phyloP scores from a whole-genome alignment of 1,140 invertebrate species.

The Nymphalis io region DNA sequence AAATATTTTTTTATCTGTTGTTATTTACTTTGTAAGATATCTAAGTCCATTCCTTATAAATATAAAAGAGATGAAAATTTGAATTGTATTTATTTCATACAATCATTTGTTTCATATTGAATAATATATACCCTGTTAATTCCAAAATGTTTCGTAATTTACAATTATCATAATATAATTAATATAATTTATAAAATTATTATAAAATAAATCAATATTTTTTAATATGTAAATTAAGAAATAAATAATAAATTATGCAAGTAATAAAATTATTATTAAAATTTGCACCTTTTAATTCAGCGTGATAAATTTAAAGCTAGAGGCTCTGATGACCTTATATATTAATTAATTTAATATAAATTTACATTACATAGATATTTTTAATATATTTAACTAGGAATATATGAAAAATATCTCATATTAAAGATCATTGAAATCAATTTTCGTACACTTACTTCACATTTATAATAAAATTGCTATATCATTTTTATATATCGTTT shows the following conservation, averaged over 20 bases:
- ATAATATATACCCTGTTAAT: slow-evolving; percentile 58
- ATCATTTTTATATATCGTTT: no score
- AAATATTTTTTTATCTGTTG: no score
- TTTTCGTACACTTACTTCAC: neutral
- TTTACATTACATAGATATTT: slow-evolving; percentile 31
- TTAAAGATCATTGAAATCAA: slow-evolving; percentile 52
- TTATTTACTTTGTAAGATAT: no score
- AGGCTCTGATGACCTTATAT: slow-evolving; percentile 14
- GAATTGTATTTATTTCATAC: slow-evolving; percentile 9
- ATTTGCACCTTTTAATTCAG: slow-evolving; percentile 52
- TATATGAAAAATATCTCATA: slow-evolving; percentile 37
- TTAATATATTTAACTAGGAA: slow-evolving; percentile 31
- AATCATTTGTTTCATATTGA: no score
- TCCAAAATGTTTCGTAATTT: slow-evolving; percentile 53
- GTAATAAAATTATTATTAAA: slow-evolving; percentile 34
- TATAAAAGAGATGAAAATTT: no score
- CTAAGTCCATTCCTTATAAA: neutral
- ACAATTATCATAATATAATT: slow-evolving; percentile 41
- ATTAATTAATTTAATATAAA: slow-evolving; percentile 16
- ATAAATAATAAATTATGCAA: slow-evolving; percentile 13
- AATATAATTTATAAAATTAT: slow-evolving; percentile 32
- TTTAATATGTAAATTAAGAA: slow-evolving; percentile 1
- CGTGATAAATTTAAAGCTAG: slow-evolving; percentile 40
- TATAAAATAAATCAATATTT: neutral
- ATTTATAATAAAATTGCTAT: no score